phyloP scores from a whole-genome alignment of 2,888 invertebrate genomes.

The Hypsopygia costalis region DNA sequence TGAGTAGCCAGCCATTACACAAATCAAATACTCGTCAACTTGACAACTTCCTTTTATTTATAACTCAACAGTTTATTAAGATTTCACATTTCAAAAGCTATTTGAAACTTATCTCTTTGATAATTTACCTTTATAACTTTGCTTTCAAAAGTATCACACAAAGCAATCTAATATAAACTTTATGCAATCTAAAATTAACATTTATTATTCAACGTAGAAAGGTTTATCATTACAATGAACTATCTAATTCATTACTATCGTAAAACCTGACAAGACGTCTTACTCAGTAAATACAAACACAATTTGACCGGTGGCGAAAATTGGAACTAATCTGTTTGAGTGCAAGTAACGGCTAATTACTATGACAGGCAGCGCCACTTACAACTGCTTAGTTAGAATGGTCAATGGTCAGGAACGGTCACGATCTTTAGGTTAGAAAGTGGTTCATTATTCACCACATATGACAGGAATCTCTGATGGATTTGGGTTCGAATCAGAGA shows the following conservation, averaged over 20 bases:
- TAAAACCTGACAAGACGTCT: background rate
- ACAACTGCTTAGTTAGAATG: background rate
- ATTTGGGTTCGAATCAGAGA: constrained; percentile 36
- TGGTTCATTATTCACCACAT: constrained; percentile 63
- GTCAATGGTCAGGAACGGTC: constrained; percentile 40
- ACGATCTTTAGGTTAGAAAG: constrained; percentile 63
- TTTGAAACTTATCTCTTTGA: constrained; percentile 1
- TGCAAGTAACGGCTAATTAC: background rate
- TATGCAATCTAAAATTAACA: constrained; percentile 9
- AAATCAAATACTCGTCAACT: background rate
- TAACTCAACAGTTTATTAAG: background rate
- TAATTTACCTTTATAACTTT: constrained; percentile 16
- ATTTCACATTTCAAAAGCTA: background rate
- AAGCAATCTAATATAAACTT: constrained; percentile 19
- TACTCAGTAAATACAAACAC: constrained; percentile 2
- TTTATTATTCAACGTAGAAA: constrained; percentile 1
- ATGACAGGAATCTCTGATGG: constrained; percentile 49
- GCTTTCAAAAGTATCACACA: constrained; percentile 15
- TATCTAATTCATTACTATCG: constrained; percentile 8
- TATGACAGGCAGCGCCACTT: background rate
- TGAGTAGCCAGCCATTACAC: no score
- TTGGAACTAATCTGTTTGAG: constrained; percentile 17
- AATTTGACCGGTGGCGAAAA: constrained; percentile 13
- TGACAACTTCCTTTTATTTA: background rate
- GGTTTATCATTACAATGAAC: constrained; percentile 4